Base-by-base conservation (phyloP, 2,113 vertebrate species). In the Passer domesticus region DNA sequence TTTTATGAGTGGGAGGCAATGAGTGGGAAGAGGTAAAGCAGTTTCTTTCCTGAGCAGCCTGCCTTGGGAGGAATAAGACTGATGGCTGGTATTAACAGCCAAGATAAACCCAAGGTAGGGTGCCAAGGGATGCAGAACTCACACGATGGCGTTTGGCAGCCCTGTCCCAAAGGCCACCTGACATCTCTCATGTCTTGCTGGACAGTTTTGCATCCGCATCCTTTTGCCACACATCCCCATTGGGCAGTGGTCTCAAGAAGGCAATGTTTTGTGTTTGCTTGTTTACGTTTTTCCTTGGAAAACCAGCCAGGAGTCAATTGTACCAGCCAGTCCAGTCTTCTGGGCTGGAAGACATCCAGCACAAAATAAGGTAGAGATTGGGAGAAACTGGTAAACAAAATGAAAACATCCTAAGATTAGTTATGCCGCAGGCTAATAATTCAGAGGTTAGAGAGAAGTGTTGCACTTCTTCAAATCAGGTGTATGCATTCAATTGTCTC, bases 71-170 rank as follows among this genome's bases (percentile, higher is more conserved):
- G 50, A 87, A 18, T 18, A 50, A n/a, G 69, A 85, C 1, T 50
- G 67, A 79, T 91, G 64, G 18, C n/a, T 20, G 14, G 2, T 13
- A 14, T 80, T 47, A 75, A n/a, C 15, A 84, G 73, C 60, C 69
- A 44, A 72, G 77, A 60, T 11, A 72, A 89, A 44, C 44, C 33
- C 59, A 12, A 35, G 50, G 67, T 72, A 22, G 47, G 6, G 23
- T 11, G 33, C 21, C 72, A 50, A 28, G 27, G 5, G n/a, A 2
- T 47, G 21, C 9, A 60, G 58, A 79, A 19, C 35, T 68, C 4
- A 1, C 49, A 12, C 0, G 6, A 25, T 2, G 2, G 8, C 1
- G 0, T 53, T 74, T 53, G 66, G 83, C 72, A 87, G 41, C 44
- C 47, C 52, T 74, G 33, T 53, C 79, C 85, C 53, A 62, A 39